Evolutionary conservation across 2,888 invertebrate genomes (phyloP), one percentile per base, ranked within the genome.

Genomic region (Selenia dentaria): DNA sequence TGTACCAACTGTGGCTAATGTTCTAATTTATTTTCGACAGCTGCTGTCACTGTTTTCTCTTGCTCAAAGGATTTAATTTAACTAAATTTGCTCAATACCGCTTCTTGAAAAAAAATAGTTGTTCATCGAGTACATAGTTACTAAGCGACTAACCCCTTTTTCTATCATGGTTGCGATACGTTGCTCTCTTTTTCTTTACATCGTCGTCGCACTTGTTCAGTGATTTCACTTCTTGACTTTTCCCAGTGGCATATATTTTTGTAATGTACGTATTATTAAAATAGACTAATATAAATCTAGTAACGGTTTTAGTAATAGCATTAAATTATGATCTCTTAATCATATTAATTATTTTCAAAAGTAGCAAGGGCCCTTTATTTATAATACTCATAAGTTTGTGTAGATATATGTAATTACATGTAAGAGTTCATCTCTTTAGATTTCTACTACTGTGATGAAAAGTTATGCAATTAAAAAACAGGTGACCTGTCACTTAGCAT

Each of bases 281-380:
- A 62, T 86, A 87, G 81, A 87, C 80, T 90, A 88, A 87, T 86
- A 68, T 88, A 87, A 88, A 87, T 84, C 66, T 87, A 87, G 81
- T 74, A 74, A 83, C 80, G 66, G 62, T 74, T 64, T 77, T 85
- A 88, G 85, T 65, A 74, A 75, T 88, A 88, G 84, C 68, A 75
- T 81, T 86, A 85, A 87, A 87, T 83, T 89, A 89, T 90, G 90
- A 90, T 90, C 90, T 90, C 90, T 90, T 90, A 90, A 89, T 89
- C 87, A 87, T 81, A 89, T 88, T 89, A 89, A 89, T 89, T 85
- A 84, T 84, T 85, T 88, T 84, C 79, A 76, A 81, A 65, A 79
- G 76, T 78, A 80, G 79, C 70, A 67, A 75, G 62, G 78, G 76
- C 79, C 74, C 75, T 70, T 83, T 82, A 88, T 89, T 90, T 88